Evolutionary conservation across 2,888 invertebrate species (phyloP).

Genomic region (Agrotis puta): DNA sequence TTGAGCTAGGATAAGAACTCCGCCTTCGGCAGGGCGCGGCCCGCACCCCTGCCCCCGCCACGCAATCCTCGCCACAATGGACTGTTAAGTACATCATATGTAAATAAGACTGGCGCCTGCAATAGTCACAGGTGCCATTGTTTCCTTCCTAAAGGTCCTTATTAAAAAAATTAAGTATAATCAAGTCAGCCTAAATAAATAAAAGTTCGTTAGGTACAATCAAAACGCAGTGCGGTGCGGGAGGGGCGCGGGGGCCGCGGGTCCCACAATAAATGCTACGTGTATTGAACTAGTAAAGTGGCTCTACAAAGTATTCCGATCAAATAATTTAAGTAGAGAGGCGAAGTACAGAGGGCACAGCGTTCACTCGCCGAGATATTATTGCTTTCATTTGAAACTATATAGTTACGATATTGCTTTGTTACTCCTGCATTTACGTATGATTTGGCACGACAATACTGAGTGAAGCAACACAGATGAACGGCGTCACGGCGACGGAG

Average conservation of each 20-base stretch:
- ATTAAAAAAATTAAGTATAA: constrained; percentile 43
- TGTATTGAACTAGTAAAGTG: constrained; percentile 48
- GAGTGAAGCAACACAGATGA: constrained; percentile 60
- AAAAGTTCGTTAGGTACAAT: constrained; percentile 46
- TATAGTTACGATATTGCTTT: constrained; percentile 79
- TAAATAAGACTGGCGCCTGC: constrained; percentile 38
- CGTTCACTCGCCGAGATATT: constrained; percentile 50
- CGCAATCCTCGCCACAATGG: neutral
- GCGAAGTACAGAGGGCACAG: constrained; percentile 57
- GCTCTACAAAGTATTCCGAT: constrained; percentile 43
- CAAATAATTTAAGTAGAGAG: constrained; percentile 46
- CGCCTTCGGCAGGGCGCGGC: constrained; percentile 70
- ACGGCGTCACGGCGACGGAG: constrained; percentile 57
- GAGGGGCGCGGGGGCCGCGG: constrained; percentile 15
- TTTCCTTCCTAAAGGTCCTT: constrained; percentile 4
- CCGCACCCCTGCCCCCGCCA: constrained; percentile 41
- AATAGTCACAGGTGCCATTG: constrained; percentile 48
- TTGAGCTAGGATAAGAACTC: constrained; percentile 87
- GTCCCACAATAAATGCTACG: constrained; percentile 54
- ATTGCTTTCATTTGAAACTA: constrained; percentile 72
- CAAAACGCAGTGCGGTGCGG: constrained; percentile 25
- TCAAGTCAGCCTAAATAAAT: constrained; percentile 46
- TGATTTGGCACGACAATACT: constrained; percentile 83
- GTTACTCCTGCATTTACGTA: constrained; percentile 72
- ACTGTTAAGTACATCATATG: constrained; percentile 52